These are phyloP conservation scores for Malacoraja senta DNA, from an alignment of 2,797 vertebrate species.

Conservation along the genomic window DNA sequence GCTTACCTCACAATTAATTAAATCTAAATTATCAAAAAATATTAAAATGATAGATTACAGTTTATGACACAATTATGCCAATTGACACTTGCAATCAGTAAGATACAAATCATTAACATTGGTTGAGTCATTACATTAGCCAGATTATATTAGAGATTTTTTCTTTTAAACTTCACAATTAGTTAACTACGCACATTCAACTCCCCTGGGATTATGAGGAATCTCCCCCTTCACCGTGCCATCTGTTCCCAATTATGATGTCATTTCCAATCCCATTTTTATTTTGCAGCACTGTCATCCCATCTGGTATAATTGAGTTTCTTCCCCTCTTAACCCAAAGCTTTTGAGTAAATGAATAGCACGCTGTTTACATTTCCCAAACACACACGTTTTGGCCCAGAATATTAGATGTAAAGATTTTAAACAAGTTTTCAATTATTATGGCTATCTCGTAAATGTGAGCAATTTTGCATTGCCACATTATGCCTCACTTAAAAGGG, in stretches of 20 bases:
- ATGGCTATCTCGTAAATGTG: not conserved
- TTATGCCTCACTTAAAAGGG: not conserved
- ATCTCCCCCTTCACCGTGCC: not conserved
- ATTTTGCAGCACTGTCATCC: constrained; percentile 4
- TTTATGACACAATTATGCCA: not conserved
- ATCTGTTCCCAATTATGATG: constrained; percentile 32
- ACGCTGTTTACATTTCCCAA: constrained; percentile 5
- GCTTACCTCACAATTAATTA: not conserved
- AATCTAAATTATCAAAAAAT: not conserved
- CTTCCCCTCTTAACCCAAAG: not conserved
- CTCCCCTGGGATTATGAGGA: not conserved
- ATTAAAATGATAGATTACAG: not conserved
- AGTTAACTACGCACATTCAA: constrained; percentile 10
- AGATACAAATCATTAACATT: not conserved
- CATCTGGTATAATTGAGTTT: constrained; percentile 17
- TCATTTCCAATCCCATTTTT: constrained; percentile 14
- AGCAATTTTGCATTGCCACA: not conserved
- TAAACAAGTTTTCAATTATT: not conserved
- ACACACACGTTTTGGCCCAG: not conserved
- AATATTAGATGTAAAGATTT: not conserved
- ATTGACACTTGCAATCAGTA: not conserved
- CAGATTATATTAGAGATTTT: not conserved
- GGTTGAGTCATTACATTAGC: not conserved
- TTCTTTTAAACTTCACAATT: not conserved
- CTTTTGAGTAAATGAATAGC: not conserved